Base-by-base conservation (phyloP, 2,888 invertebrate genomes). In the Papilio gigon region DNA sequence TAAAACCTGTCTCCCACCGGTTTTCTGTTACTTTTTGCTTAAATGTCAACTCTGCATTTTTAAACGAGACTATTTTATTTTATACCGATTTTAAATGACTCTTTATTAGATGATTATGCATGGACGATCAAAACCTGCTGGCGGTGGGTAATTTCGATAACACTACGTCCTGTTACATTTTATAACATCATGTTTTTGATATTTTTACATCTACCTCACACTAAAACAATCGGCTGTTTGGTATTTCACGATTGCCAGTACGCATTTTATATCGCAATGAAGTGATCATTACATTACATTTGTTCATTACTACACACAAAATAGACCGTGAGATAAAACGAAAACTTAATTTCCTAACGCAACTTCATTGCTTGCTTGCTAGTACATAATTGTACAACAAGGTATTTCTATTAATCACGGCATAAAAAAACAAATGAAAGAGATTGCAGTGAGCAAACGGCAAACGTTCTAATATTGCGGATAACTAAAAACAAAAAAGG, bases 1-100 rank as follows among this genome's bases (percentile, higher is more conserved):
- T 66, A 65, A 73, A 77, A 78, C 79, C 74, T 68, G 79, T 81
- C 78, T 76, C 70, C 72, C 76, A 73, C 73, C 71, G 70, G 74
- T 76, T 77, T 70, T 67, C 69, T 60, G 62, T 69, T 71, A 70
- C 68, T 66, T 37, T 70, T 60, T 44, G 50, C 30, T 72, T 71
- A 77, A 78, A 78, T 77, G 75, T 74, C 76, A 76, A 74, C 72
- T 74, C 74, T 67, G 74, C 74, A 77, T 77, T 65, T 56, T 61
- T 47, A 65, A n/a, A 33, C 62, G 25, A 22, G n/a, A 14, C 8
- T 20, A 25, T 37, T 65, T 65, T 17, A 60, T 65, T 65, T 53
- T 44, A 69, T 42, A 37, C 12, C 14, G 65, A 40, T 61, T 69
- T 61, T 58, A 61, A 66, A 69, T 44, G 50, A 22, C 6, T 27